phyloP scores from a whole-genome alignment of 2,797 vertebrate genomes.

The Mallotus villosus region DNA sequence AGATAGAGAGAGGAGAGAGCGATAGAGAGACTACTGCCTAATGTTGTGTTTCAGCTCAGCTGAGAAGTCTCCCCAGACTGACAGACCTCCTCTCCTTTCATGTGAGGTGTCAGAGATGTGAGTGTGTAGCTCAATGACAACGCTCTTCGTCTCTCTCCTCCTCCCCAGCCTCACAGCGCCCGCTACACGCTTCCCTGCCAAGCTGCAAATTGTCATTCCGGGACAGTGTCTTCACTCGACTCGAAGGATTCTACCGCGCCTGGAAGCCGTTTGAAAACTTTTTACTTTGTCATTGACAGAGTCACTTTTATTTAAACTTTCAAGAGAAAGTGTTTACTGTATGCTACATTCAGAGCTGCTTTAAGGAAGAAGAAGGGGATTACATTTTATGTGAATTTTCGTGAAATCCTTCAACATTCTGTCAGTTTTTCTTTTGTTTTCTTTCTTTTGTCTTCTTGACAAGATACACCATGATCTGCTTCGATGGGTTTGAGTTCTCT shows the following conservation, averaged over 20 bases:
- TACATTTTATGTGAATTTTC: not conserved
- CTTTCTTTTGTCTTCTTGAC: not conserved
- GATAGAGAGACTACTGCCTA: not conserved
- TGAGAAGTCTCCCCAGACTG: slow-evolving; percentile 37
- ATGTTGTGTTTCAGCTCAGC: slow-evolving; percentile 27
- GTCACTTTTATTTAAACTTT: slow-evolving; percentile 6
- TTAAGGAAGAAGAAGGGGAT: not conserved
- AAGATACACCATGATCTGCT: not conserved
- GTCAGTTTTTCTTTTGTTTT: not conserved
- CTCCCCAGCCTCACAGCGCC: slow-evolving; percentile 21
- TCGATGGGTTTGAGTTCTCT: no score
- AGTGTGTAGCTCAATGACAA: slow-evolving; percentile 73
- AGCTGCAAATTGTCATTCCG: slow-evolving; percentile 48
- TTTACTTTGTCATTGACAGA: slow-evolving; percentile 3
- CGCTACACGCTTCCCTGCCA: slow-evolving; percentile 31
- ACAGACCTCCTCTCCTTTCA: slow-evolving; percentile 51
- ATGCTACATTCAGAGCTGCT: not conserved
- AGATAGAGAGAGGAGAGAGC: no score
- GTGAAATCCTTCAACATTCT: not conserved
- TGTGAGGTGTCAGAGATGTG: slow-evolving; percentile 68
- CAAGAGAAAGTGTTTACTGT: slow-evolving; percentile 14
- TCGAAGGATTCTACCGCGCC: slow-evolving; percentile 31
- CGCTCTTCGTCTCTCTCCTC: slow-evolving; percentile 61
- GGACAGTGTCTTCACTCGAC: slow-evolving; percentile 29
- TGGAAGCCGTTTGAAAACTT: slow-evolving; percentile 42